phyloP scores from a whole-genome alignment of 2,888 invertebrate genomes.

The Spodoptera exigua region DNA sequence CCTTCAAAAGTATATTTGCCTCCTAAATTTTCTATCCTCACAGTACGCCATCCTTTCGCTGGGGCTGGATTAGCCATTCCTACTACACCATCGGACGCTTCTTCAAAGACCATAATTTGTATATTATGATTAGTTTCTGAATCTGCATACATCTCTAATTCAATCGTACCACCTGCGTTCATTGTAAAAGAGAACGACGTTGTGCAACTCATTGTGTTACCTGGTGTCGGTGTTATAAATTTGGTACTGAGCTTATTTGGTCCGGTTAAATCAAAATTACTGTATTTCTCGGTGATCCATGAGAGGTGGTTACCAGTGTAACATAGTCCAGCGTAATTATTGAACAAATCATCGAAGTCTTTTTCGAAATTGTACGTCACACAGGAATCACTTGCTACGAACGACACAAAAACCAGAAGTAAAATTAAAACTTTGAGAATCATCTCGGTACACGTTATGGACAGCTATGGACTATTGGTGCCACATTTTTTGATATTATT shows the following conservation, averaged over 20 bases:
- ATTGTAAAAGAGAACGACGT: constrained; percentile 62
- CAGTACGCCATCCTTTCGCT: constrained; percentile 2
- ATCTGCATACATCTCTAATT: constrained; percentile 67
- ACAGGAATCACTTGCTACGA: constrained; percentile 64
- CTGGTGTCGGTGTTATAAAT: constrained; percentile 60
- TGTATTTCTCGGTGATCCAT: constrained; percentile 60
- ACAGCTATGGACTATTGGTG: too few species aligned
- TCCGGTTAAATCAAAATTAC: constrained; percentile 21
- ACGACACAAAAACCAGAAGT: constrained; percentile 40
- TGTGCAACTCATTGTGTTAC: constrained; percentile 44
- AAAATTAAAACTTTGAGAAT: constrained; percentile 42
- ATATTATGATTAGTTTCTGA: constrained; percentile 53
- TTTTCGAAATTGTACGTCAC: constrained; percentile 66
- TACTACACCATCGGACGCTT: too few species aligned
- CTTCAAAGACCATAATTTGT: constrained; percentile 46
- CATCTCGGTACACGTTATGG: constrained; percentile 37
- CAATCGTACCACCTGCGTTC: constrained; percentile 61
- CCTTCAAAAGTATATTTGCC: neutral
- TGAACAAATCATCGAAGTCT: constrained; percentile 61
- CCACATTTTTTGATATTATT: too few species aligned
- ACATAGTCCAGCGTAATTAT: constrained; percentile 55
- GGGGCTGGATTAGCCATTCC: neutral
- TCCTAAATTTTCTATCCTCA: neutral
- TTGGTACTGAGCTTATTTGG: constrained; percentile 56
- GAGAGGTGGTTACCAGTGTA: neutral